These are phyloP conservation scores for Calonectris borealis DNA, from an alignment of 2,113 vertebrate species.

Conservation along the genomic window DNA sequence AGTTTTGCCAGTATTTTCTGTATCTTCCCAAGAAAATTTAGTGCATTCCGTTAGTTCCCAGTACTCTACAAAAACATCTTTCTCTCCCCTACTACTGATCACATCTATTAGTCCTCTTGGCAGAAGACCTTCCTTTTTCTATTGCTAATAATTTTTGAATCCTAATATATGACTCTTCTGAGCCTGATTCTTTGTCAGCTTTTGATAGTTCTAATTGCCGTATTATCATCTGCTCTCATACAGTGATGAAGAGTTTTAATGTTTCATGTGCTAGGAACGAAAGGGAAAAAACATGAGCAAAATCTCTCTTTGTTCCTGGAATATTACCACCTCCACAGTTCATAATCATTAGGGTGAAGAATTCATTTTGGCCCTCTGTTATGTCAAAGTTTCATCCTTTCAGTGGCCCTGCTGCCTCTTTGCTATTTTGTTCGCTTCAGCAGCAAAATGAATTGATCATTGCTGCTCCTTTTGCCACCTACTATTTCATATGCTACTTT, in stretches of 20 bases:
- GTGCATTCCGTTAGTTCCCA: not conserved
- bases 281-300: constrained; percentile 21
- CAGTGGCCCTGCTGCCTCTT: constrained; percentile 9
- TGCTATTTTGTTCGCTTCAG: constrained; percentile 17
- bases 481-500: constrained; percentile 3
- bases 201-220: constrained; percentile 60
- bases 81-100: not conserved
- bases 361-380: constrained; percentile 40
- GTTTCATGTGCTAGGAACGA: not conserved
- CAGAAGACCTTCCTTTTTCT: constrained; percentile 4
- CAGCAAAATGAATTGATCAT: constrained; percentile 50
- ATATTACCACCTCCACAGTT: constrained; percentile 56
- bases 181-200: constrained; percentile 3
- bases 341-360: constrained; percentile 46
- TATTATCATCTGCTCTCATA: constrained; percentile 51
- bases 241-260: constrained; percentile 33
- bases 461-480: constrained; percentile 15
- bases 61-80: not conserved
- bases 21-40: not conserved
- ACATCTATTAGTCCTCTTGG: not conserved
- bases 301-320: constrained; percentile 30
- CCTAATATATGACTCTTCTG: constrained; percentile 12
- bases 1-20: not conserved
- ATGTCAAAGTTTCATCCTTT: constrained; percentile 36
- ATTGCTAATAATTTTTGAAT: constrained; percentile 8